These are phyloP conservation scores for Mastigias papua DNA, from an alignment of 30 jellyfish, hydroid and myxozoan genomes.

Conservation along the genomic window DNA sequence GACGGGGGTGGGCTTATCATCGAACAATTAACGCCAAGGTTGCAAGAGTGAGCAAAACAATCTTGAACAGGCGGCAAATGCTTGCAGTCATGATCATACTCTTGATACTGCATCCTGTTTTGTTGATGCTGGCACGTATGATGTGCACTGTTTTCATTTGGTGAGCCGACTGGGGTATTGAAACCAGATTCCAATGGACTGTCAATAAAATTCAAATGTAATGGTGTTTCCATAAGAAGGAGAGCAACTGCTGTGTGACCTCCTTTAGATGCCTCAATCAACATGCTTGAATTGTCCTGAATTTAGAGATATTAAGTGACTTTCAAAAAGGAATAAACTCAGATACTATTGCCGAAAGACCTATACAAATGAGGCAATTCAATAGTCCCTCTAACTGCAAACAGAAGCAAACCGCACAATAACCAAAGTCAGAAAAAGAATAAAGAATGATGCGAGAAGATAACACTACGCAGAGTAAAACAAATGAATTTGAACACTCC, in stretches of 20 bases:
- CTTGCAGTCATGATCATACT: slow-evolving; percentile 86
- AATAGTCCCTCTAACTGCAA: too few species aligned
- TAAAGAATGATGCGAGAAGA: too few species aligned
- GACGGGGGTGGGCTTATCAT: slow-evolving; percentile 87
- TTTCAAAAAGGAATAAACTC: background rate
- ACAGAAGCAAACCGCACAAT: too few species aligned
- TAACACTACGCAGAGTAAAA: too few species aligned
- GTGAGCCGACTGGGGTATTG: slow-evolving; percentile 96
- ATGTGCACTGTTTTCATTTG: slow-evolving; percentile 54
- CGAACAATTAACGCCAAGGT: slow-evolving; percentile 64
- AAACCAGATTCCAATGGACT: slow-evolving; percentile 84
- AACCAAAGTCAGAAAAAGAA: too few species aligned
- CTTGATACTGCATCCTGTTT: slow-evolving; percentile 68
- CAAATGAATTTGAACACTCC: too few species aligned
- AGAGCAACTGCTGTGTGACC: slow-evolving; percentile 97
- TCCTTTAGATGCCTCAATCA: slow-evolving; percentile 99
- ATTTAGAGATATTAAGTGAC: background rate
- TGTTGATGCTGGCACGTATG: slow-evolving; percentile 80
- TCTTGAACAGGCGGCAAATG: slow-evolving; percentile 83
- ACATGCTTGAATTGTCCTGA: slow-evolving; percentile 98
- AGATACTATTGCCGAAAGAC: background rate
- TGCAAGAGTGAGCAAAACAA: slow-evolving; percentile 85
- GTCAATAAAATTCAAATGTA: slow-evolving; percentile 84
- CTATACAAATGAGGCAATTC: background rate
- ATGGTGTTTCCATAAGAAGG: slow-evolving; percentile 87